Evolutionary conservation across 2,888 invertebrate species (phyloP).

Genomic region (Apodemia mormo): DNA sequence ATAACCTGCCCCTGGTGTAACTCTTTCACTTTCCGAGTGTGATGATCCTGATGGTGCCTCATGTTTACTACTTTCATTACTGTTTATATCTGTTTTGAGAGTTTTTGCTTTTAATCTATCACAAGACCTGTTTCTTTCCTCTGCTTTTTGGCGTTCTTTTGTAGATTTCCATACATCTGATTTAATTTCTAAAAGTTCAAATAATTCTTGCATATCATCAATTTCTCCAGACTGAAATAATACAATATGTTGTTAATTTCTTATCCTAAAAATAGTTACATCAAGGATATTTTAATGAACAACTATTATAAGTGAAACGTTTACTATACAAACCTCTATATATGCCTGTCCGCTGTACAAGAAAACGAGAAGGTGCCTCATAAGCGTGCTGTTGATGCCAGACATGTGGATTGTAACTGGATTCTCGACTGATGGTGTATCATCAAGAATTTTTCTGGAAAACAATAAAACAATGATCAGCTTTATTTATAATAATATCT

Average conservation of each 20-base stretch:
- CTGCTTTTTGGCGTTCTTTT: constrained; percentile 76
- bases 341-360: constrained; percentile 93
- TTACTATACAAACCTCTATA: constrained; percentile 82
- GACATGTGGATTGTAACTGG: constrained; percentile 92
- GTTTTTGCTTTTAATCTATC: constrained; percentile 73
- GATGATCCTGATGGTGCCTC: constrained; percentile 76
- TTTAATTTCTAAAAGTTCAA: constrained; percentile 92
- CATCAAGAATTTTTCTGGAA: constrained; percentile 86
- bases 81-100: constrained; percentile 76
- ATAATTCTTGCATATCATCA: constrained; percentile 90
- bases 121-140: constrained; percentile 74
- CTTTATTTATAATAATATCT: neutral
- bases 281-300: too few species aligned
- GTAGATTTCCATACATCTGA: constrained; percentile 88
- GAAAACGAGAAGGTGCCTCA: constrained; percentile 91
- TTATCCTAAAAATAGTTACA: neutral
- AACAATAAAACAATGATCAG: constrained; percentile 31
- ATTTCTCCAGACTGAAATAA: constrained; percentile 88
- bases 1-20: constrained; percentile 71
- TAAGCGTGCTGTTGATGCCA: constrained; percentile 89
- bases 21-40: constrained; percentile 75
- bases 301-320: neutral
- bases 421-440: constrained; percentile 86
- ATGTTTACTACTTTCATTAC: constrained; percentile 78
- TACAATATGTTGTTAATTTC: constrained; percentile 25